Percentiles rank a stretch among this genome's conserved stretches.
phyloP scores from a whole-genome alignment of 1,140 invertebrate genomes.

The Drosophila oshimai region DNA sequence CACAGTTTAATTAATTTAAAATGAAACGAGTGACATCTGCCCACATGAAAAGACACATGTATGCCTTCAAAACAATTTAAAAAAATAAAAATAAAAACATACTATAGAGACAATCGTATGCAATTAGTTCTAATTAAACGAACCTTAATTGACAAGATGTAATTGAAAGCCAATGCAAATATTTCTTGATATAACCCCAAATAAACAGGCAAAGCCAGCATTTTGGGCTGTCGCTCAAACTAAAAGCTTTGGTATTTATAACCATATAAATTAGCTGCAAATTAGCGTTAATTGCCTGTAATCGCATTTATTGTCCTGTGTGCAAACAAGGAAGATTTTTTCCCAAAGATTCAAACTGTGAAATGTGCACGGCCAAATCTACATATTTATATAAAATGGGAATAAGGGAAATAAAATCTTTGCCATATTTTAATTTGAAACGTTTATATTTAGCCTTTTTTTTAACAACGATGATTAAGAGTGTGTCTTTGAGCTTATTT shows the following conservation, averaged over 20 bases:
- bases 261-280: conserved; percentile 18
- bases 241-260: background rate
- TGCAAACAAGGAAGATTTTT: background rate
- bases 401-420: background rate
- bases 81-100: too few species aligned
- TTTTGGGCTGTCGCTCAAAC: background rate
- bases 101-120: too few species aligned
- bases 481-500: too few species aligned
- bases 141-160: conserved; percentile 15
- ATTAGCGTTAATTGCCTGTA: conserved; percentile 23
- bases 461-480: too few species aligned
- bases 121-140: conserved; percentile 23
- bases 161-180: conserved; percentile 16
- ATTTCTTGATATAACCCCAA: background rate
- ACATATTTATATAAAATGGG: background rate
- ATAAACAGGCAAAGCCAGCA: background rate
- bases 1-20: background rate
- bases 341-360: background rate
- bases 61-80: background rate
- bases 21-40: background rate
- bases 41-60: background rate
- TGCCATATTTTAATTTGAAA: background rate
- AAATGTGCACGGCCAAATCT: background rate
- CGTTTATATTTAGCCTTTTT: background rate
- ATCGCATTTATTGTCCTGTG: conserved; percentile 10